Conservation (phyloP, 2,113 vertebrate genomes). For the Nibea coibor region DNA sequence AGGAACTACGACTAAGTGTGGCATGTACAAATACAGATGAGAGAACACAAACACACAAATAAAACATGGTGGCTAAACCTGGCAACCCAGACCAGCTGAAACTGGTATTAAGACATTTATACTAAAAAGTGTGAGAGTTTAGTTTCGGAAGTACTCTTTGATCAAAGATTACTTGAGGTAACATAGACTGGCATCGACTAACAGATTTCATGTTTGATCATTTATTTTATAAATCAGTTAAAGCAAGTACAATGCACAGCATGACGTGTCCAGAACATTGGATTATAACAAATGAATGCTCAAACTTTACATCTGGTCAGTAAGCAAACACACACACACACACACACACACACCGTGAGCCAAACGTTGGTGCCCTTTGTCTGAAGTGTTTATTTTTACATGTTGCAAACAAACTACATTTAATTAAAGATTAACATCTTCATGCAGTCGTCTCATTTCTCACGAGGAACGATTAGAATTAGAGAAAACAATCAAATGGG, state of each 20-base stretch:
- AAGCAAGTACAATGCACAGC: not conserved
- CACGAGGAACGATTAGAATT: not conserved
- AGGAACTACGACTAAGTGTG: slow-evolving; percentile 39
- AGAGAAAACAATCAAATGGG: not conserved
- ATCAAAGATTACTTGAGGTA: too few relatives aligned
- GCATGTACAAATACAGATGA: not conserved
- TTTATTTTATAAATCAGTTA: slow-evolving; percentile 22
- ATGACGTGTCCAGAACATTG: not conserved
- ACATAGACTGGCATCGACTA: too few relatives aligned
- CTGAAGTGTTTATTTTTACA: not conserved
- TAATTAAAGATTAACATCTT: not conserved
- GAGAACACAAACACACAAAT: not conserved
- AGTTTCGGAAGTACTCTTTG: not conserved
- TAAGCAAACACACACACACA: not conserved
- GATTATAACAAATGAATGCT: not conserved
- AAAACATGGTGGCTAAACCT: not conserved
- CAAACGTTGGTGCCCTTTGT: not conserved
- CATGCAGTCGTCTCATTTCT: not conserved
- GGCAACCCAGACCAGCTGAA: not conserved
- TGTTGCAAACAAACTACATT: too few relatives aligned
- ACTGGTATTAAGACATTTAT: too few relatives aligned
- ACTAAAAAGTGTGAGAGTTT: too few relatives aligned
- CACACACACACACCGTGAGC: not conserved
- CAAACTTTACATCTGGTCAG: not conserved
- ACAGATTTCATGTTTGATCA: not conserved